Evolutionary conservation across 1,140 invertebrate species (phyloP), one percentile per base, ranked within the genome.

Genomic region (Trialeurodes vaporariorum): DNA sequence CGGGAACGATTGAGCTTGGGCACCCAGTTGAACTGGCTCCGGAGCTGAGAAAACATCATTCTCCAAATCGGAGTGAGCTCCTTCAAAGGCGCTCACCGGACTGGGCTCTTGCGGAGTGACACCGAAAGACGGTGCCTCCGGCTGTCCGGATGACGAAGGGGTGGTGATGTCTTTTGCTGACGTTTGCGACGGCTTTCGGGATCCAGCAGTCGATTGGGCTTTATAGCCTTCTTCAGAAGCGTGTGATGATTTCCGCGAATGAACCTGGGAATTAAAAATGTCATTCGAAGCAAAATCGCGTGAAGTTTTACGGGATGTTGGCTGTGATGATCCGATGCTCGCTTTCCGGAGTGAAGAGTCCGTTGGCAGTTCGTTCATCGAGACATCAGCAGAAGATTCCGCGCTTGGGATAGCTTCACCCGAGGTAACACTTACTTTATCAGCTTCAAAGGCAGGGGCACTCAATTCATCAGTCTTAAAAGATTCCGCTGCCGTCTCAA

Each of bases 391-490:
- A 5, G 34, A 49, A 49, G 34, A 49, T 5, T 49, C 34, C 34
- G 34, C 34, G 34, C 34, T 49, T 9, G 5, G 34, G 5, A 49
- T 76, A 72, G 84, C 83, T 67, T 83, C 83, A 40, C 81, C 82
- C 17, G 84, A 71, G 63, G 84, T 79, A 73, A 84, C 83, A 12
- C 80, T 78, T 63, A 75, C 77, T 67, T 80, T 79, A 66, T 76
- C 77, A 22, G 75, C 75, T 65, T 78, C 66, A 73, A 68, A 73
- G 73, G 34, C 17, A 49, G 34, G 5, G 5, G 17, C 5, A 12
- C 80, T 78, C 64, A 75, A 77, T 67, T 80, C 79, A 66, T 76
- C 77, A 22, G 75, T 74, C 65, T 78, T 66, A 73, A 68, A 73
- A 73, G 34, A 9, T 9, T 5, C 34, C 34, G 17, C 5, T 78